phyloP scores from a whole-genome alignment of 2,797 vertebrate species.

The Pipistrellus pygmaeus region DNA sequence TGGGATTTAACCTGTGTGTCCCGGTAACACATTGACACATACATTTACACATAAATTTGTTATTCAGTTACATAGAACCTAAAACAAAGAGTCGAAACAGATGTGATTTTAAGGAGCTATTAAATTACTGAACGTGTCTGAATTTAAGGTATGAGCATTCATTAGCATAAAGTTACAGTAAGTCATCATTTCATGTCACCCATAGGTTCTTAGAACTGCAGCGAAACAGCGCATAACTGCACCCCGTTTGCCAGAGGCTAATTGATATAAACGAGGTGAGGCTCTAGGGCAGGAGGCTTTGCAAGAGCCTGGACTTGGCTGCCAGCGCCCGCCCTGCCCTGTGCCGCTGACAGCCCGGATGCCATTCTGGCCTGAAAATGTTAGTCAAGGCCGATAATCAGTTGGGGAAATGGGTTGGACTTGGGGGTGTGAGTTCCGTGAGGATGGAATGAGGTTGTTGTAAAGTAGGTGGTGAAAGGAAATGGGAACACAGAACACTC shows the following conservation, averaged over 20 bases:
- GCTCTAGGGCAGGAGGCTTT: background rate
- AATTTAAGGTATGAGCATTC: background rate
- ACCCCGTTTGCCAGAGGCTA: background rate
- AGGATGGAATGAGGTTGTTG: background rate
- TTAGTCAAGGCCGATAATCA: background rate
- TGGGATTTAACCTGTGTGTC: background rate
- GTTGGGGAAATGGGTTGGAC: background rate
- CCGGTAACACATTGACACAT: no score
- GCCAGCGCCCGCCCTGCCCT: background rate
- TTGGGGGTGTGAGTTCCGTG: background rate
- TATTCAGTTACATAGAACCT: background rate
- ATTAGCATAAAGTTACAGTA: background rate
- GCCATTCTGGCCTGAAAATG: background rate
- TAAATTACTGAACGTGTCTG: background rate
- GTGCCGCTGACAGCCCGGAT: background rate
- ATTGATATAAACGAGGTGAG: background rate
- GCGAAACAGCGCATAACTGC: background rate
- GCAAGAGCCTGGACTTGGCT: background rate
- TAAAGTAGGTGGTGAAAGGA: background rate
- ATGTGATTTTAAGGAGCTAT: constrained; percentile 1
- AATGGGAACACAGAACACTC: background rate
- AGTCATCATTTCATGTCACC: background rate
- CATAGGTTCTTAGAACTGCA: background rate
- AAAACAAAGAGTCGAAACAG: constrained; percentile 29
- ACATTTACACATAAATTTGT: background rate